Percentiles rank a stretch among this genome's conserved stretches.
Conservation (phyloP, 2,113 vertebrate species). For the Laterallus jamaicensis region DNA sequence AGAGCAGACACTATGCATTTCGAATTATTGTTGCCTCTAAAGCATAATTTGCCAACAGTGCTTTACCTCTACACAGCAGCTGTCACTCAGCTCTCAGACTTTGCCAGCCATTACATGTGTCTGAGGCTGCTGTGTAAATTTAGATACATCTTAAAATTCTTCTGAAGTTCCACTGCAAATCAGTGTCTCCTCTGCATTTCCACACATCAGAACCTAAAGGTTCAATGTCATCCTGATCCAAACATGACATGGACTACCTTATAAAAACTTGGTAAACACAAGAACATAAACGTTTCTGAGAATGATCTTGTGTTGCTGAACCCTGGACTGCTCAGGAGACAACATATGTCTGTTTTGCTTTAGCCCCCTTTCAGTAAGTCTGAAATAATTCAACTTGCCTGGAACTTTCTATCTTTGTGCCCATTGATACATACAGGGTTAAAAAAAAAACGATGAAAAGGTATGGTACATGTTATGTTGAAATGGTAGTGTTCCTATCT, state of each 20-base stretch:
- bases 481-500: background rate
- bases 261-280: background rate
- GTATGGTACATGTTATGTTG: accelerated
- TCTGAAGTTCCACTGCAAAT: background rate
- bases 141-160: background rate
- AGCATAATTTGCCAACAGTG: background rate
- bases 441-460: background rate
- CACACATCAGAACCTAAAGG: background rate
- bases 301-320: background rate
- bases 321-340: background rate
- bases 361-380: background rate
- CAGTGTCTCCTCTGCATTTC: background rate
- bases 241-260: background rate
- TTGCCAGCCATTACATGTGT: background rate
- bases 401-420: background rate
- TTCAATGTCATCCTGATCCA: background rate
- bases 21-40: background rate
- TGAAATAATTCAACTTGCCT: background rate
- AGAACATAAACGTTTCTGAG: background rate
- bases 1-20: background rate
- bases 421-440: background rate
- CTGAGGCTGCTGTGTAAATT: background rate
- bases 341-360: background rate
- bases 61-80: background rate
- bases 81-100: background rate